Base-by-base conservation (phyloP, 2,888 invertebrate genomes). In the Dynastes maya region DNA sequence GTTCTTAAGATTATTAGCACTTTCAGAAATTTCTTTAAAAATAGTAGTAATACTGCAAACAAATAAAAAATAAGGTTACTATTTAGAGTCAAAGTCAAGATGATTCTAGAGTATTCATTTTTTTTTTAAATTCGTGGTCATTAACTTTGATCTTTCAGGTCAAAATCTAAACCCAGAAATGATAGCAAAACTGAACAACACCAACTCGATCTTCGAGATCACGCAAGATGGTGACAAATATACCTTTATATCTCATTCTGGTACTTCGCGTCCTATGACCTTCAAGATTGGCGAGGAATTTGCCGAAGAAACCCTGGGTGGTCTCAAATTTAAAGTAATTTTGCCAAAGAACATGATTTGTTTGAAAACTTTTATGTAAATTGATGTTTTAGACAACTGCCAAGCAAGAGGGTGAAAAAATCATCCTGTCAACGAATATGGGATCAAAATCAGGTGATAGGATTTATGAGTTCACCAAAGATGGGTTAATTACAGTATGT, bases 171-270 rank as follows among this genome's bases (percentile, higher is more conserved):
- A 83, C 11, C 83, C 82, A 40, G 84, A 84, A 58, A 76, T 79
- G 9, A 81, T 82, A 9, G 82, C 83, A 71, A 72, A 77, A 77
- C 78, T 75, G n/a, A 79, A 80, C 49, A 55, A 77, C 13, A 76
- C 75, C 11, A 82, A 80, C 63, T 58, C 80, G 16, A 78, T 37
- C 9, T 37, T 82, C 2, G 80, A 82, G 68, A 74, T 85, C 3
- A 67, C 16, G 32, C 67, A 84, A 2, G 81, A 84, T 67, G 85
- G 83, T 13, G 80, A 84, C 11, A 83, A 83, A 67, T 65, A 80
- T 22, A 76, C 76, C 2, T 77, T 82, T 29, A 80, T 80, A 13
- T 79, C 61, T 37, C 63, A 67, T 22, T 68, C 68, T 63, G 61
- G 79, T 6, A 37, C 68, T 8, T 76, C 75, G 16, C 71, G 80